Percentiles rank a stretch among this genome's conserved stretches.
Evolutionary conservation across 2,888 invertebrate species (phyloP).

Genomic region (Heliconius sara): DNA sequence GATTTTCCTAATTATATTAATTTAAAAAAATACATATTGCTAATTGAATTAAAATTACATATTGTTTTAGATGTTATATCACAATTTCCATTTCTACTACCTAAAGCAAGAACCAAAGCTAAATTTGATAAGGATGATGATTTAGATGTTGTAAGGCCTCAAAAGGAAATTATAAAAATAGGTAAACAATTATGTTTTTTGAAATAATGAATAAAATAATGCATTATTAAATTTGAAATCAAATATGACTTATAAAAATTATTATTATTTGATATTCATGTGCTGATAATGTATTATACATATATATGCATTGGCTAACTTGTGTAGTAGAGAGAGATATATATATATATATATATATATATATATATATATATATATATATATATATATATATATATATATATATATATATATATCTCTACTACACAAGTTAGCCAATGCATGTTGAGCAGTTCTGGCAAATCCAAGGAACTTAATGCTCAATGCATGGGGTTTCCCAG

Average conservation of each 20-base stretch:
- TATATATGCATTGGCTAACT: too few relatives aligned
- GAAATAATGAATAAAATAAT: too few relatives aligned
- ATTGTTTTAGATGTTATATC: conserved; percentile 87
- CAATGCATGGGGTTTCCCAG: too few relatives aligned
- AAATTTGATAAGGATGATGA: conserved; percentile 88
- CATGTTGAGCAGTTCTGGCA: too few relatives aligned
- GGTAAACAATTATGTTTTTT: conserved; percentile 71
- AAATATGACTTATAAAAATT: not conserved
- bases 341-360: too few relatives aligned
- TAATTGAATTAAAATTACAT: conserved; percentile 7
- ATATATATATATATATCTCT: too few relatives aligned
- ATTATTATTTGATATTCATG: not conserved
- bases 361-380: too few relatives aligned
- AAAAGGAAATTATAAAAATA: conserved; percentile 83
- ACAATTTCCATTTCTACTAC: conserved; percentile 86
- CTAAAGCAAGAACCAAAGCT: conserved; percentile 63
- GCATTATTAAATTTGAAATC: not conserved
- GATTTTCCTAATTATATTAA: not conserved
- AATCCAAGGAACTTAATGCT: too few relatives aligned
- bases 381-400: too few relatives aligned
- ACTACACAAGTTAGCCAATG: too few relatives aligned
- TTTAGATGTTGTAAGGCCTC: conserved; percentile 84
- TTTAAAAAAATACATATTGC: not conserved
- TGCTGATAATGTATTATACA: not conserved
- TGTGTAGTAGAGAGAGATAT: too few relatives aligned